Evolutionary conservation across 30 jellyfish, hydroid and myxozoan species (phyloP).

Genomic region (Cassiopea andromeda): DNA sequence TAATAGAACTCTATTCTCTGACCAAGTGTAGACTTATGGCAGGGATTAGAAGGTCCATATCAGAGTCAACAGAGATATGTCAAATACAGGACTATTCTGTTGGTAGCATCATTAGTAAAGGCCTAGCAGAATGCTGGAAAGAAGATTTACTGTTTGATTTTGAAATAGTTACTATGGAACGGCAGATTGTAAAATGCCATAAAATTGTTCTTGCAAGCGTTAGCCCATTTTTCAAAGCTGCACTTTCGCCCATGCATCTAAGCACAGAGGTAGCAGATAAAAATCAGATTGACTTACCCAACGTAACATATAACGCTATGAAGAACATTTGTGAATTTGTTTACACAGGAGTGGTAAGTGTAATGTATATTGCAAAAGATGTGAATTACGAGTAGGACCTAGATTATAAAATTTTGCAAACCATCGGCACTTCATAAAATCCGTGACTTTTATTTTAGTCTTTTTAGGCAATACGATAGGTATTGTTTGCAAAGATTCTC

Average conservation of each 20-base stretch:
- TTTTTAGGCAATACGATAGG: not conserved
- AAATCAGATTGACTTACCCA: slow-evolving; percentile 5
- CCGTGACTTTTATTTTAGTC: too few relatives aligned
- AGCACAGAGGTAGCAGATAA: not conserved
- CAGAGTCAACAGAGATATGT: slow-evolving; percentile 13
- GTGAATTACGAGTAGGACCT: not conserved
- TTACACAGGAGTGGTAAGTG: slow-evolving; percentile 47
- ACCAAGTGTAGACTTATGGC: too few relatives aligned
- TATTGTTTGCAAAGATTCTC: not conserved
- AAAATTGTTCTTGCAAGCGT: slow-evolving; percentile 53
- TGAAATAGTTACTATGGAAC: slow-evolving; percentile 40
- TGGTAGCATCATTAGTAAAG: slow-evolving; percentile 7
- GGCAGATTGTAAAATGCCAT: slow-evolving; percentile 42
- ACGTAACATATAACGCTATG: slow-evolving; percentile 10
- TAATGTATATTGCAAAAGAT: not conserved
- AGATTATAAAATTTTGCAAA: not conserved
- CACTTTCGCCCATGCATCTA: slow-evolving; percentile 51
- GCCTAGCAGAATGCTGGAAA: slow-evolving; percentile 47
- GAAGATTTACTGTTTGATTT: slow-evolving; percentile 47
- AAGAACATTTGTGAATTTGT: slow-evolving; percentile 4
- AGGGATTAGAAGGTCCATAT: slow-evolving; percentile 23
- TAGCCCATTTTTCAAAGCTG: slow-evolving; percentile 65
- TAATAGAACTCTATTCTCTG: too few relatives aligned
- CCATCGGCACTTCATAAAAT: not conserved
- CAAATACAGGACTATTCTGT: not conserved